Percentiles rank a stretch among this genome's conserved stretches.
Conservation (phyloP, 2,113 vertebrate genomes). For the Condylura cristata region DNA sequence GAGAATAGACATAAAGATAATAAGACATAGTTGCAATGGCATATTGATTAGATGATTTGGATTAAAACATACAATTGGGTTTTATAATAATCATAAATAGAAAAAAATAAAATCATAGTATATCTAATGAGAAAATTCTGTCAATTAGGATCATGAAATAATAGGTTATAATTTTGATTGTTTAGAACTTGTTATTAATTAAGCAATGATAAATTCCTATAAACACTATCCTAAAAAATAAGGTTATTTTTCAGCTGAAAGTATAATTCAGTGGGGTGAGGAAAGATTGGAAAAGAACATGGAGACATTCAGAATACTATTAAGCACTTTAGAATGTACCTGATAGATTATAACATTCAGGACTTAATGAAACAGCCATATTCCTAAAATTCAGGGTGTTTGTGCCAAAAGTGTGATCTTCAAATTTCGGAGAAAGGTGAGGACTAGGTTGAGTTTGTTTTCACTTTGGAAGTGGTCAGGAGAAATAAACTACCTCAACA, state of each 20-base stretch:
- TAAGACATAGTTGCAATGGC: not conserved
- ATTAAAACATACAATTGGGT: not conserved
- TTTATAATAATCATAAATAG: too few relatives aligned
- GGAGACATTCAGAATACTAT: not conserved
- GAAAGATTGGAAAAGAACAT: not conserved
- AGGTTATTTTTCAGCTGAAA: not conserved
- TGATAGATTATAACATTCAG: not conserved
- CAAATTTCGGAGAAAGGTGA: not conserved
- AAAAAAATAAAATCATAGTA: not conserved
- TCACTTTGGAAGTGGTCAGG: not conserved
- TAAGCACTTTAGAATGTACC: not conserved
- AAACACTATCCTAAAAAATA: not conserved
- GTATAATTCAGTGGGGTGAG: not conserved
- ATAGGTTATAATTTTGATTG: not conserved
- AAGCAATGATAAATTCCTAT: not conserved
- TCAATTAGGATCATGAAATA: not conserved
- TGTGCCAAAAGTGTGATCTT: not conserved
- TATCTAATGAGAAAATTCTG: not conserved
- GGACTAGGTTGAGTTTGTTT: not conserved
- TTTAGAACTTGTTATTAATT: not conserved
- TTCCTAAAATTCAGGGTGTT: not conserved
- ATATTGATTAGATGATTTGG: not conserved
- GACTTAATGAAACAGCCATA: not conserved
- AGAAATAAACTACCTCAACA: not conserved
- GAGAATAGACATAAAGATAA: not conserved